These are phyloP conservation scores for Timandra comae DNA, from an alignment of 2,888 invertebrate species.

Conservation along the genomic window DNA sequence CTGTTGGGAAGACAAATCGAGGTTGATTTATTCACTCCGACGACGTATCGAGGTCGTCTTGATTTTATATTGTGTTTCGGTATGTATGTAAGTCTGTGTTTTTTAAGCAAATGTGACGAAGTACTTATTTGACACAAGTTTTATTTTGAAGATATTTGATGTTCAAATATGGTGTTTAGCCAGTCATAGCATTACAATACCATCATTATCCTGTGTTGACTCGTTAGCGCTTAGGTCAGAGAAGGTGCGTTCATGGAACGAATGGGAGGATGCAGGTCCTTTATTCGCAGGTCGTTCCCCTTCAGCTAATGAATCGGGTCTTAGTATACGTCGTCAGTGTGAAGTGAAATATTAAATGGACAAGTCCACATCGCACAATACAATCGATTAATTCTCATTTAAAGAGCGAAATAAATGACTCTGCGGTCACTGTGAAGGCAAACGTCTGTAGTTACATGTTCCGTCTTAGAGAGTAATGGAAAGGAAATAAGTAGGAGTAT, in stretches of 20 bases:
- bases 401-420: conserved; percentile 62
- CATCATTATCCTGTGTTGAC: conserved; percentile 63
- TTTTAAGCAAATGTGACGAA: conserved; percentile 42
- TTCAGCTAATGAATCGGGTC: conserved; percentile 68
- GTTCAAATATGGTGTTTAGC: conserved; percentile 38
- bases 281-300: conserved; percentile 68
- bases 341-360: conserved; percentile 61
- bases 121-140: no score
- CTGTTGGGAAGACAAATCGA: conserved; percentile 64
- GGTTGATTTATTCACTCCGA: conserved; percentile 59
- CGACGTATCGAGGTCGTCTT: conserved; percentile 52
- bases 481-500: no score
- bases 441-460: conserved; percentile 32
- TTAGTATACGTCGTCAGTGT: conserved; percentile 66
- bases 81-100: conserved; percentile 53
- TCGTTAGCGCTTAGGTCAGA: conserved; percentile 66
- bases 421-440: conserved; percentile 33
- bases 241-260: conserved; percentile 59
- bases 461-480: no score
- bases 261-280: conserved; percentile 62
- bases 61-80: conserved; percentile 47
- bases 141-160: no score
- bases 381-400: conserved; percentile 64
- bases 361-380: conserved; percentile 47
- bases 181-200: conserved; percentile 58